These are phyloP conservation scores for Saturnia japonica DNA, from an alignment of 2,888 invertebrate species.

Conservation along the genomic window DNA sequence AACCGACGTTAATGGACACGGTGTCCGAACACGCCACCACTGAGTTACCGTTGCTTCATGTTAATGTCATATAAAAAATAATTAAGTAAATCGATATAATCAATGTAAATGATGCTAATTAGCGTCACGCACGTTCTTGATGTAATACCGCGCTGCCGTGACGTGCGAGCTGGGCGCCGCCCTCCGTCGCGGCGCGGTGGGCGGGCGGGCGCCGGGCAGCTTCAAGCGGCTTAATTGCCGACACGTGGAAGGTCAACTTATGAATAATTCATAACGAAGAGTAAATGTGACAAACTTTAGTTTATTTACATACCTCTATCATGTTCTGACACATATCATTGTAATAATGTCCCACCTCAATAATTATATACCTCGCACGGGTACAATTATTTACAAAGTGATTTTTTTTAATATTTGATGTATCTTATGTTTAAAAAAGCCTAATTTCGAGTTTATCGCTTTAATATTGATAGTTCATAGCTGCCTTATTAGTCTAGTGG, in stretches of 20 bases:
- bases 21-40: too few relatives aligned
- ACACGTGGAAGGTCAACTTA: constrained; percentile 10
- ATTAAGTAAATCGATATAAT: background rate
- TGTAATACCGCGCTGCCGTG: background rate
- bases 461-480: too few relatives aligned
- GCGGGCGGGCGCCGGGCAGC: background rate
- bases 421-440: too few relatives aligned
- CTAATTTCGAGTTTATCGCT: too few relatives aligned
- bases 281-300: constrained; percentile 4
- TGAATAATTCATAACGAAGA: constrained; percentile 5
- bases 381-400: too few relatives aligned
- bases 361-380: too few relatives aligned
- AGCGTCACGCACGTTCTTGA: background rate
- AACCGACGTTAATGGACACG: too few relatives aligned
- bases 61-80: background rate
- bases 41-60: too few relatives aligned
- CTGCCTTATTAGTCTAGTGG: too few relatives aligned
- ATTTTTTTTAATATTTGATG: too few relatives aligned
- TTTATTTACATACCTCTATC: constrained; percentile 6
- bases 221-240: background rate
- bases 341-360: background rate
- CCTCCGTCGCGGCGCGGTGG: too few relatives aligned
- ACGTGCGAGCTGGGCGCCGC: background rate
- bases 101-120: background rate
- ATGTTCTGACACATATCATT: background rate